phyloP scores from a whole-genome alignment of 2,797 vertebrate species.

The Microhierax caerulescens region DNA sequence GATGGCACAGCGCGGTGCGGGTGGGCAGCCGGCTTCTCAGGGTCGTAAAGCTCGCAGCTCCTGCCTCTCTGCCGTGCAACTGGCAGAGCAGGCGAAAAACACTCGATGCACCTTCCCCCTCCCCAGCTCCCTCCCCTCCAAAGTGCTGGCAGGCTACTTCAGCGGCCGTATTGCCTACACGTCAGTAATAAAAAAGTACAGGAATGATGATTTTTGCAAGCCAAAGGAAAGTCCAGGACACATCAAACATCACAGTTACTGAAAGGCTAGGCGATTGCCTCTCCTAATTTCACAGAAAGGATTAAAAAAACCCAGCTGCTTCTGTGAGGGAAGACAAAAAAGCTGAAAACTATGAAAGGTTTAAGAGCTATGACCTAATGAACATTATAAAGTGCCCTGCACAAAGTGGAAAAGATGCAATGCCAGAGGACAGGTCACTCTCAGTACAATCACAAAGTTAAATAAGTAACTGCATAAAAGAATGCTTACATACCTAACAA shows the following conservation, averaged over 20 bases:
- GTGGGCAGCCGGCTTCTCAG: not conserved
- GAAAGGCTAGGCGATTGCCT: not conserved
- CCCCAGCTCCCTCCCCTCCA: not conserved
- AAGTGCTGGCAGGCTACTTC: not conserved
- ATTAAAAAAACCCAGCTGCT: not conserved
- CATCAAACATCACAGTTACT: not conserved
- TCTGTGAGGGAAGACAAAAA: not conserved
- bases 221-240: not conserved
- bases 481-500: not conserved
- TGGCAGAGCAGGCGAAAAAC: not conserved
- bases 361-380: not conserved
- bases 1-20: not conserved
- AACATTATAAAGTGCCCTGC: not conserved
- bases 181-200: not conserved
- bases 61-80: not conserved
- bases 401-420: not conserved
- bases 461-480: not conserved
- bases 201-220: not conserved
- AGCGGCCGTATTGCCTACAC: rapidly evolving
- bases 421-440: not conserved
- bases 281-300: not conserved
- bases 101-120: not conserved
- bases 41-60: not conserved
- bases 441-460: not conserved
- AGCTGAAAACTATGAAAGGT: not conserved